These are phyloP conservation scores for Barbus barbus DNA, from an alignment of 2,113 vertebrate species.

Conservation along the genomic window DNA sequence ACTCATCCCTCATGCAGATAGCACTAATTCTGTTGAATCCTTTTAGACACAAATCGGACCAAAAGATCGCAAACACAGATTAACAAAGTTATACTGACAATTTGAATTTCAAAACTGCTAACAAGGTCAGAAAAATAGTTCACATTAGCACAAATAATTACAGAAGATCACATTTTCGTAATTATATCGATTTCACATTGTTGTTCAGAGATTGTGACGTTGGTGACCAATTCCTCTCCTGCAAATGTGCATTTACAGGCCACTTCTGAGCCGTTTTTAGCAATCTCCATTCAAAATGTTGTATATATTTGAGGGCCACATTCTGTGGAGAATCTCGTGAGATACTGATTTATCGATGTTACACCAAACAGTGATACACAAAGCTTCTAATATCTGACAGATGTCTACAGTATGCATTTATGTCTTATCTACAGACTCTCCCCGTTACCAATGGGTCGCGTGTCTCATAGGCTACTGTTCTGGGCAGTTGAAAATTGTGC, in stretches of 20 bases:
- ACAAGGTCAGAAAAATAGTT: slow-evolving; percentile 86
- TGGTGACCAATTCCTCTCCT: too few species aligned
- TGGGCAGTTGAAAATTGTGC: slow-evolving; percentile 62
- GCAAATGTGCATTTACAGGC: slow-evolving; percentile 3
- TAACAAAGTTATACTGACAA: slow-evolving; percentile 86
- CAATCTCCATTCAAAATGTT: slow-evolving; percentile 69
- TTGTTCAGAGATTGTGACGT: slow-evolving; percentile 59
- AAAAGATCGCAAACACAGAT: slow-evolving; percentile 86
- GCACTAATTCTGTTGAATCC: slow-evolving; percentile 84
- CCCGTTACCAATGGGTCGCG: slow-evolving; percentile 45
- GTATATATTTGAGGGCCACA: slow-evolving; percentile 56
- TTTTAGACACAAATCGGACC: slow-evolving; percentile 84
- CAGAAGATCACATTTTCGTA: slow-evolving; percentile 83
- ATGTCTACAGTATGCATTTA: slow-evolving; percentile 56
- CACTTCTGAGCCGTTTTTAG: slow-evolving; percentile 67
- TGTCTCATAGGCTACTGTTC: slow-evolving; percentile 72
- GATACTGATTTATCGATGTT: slow-evolving; percentile 58
- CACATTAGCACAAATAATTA: slow-evolving; percentile 91
- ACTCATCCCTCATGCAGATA: slow-evolving; percentile 90
- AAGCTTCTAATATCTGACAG: slow-evolving; percentile 55
- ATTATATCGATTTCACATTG: slow-evolving; percentile 81
- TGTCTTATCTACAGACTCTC: slow-evolving; percentile 57
- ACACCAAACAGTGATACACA: slow-evolving; percentile 59
- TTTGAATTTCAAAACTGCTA: slow-evolving; percentile 83
- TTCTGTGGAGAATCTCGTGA: slow-evolving; percentile 45